phyloP scores from a whole-genome alignment of 2,113 vertebrate species.

The Tenebrosternarchus preto region DNA sequence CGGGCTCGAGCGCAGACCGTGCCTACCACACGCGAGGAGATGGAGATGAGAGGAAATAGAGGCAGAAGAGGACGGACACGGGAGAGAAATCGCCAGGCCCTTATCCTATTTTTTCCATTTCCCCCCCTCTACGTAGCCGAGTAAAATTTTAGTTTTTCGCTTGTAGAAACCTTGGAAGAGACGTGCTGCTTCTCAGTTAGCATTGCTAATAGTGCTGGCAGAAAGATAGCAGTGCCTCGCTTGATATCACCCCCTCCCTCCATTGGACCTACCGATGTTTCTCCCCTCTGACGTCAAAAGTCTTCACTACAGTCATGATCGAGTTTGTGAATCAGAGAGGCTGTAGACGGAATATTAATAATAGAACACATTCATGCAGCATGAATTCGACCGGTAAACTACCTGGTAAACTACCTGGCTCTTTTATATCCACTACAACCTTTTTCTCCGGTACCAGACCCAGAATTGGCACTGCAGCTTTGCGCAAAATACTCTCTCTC shows the following conservation, averaged over 20 bases:
- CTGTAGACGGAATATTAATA: constrained; percentile 53
- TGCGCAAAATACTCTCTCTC: neutral
- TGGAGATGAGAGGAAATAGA: constrained; percentile 29
- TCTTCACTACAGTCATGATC: constrained; percentile 79
- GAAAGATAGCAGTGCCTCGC: constrained; percentile 69
- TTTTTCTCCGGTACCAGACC: neutral
- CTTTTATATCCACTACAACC: no score
- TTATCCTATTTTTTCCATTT: constrained; percentile 53
- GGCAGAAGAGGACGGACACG: constrained; percentile 2
- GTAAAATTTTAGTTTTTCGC: no score
- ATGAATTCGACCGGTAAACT: neutral
- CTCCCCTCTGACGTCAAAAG: constrained; percentile 82
- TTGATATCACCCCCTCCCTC: constrained; percentile 74
- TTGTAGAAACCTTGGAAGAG: constrained; percentile 4
- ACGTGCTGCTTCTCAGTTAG: constrained; percentile 66
- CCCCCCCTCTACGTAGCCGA: constrained; percentile 8
- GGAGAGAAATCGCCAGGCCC: constrained; percentile 41
- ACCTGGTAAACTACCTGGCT: no score
- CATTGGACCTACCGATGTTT: constrained; percentile 78
- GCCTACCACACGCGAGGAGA: constrained; percentile 38
- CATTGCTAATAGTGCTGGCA: constrained; percentile 69
- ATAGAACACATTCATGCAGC: constrained; percentile 37
- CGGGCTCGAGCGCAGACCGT: constrained; percentile 17
- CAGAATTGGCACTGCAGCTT: neutral
- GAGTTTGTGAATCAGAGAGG: constrained; percentile 65